Evolutionary conservation across 1,140 invertebrate genomes (phyloP), one percentile per base, ranked within the genome.

Genomic region (Phortica variegata): DNA sequence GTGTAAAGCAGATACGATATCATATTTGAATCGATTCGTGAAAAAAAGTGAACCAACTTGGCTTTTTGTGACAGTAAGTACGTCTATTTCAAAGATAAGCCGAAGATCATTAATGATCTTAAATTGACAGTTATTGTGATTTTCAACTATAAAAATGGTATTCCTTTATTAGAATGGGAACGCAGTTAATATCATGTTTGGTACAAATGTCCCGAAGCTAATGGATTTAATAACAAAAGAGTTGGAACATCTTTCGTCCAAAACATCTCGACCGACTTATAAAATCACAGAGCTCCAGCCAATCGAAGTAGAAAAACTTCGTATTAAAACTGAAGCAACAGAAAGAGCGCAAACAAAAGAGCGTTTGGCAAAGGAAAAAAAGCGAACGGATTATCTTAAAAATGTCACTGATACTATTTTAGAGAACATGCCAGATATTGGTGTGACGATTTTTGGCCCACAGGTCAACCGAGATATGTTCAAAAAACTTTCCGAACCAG

Each of bases 21-120:
- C 84, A 41, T 81, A 82, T 17, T 76, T 95, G 15, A 83, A 85
- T 60, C 82, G 90, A 43, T 95, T 95, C 73, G 79, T 88, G 56
- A 88, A 90, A 26, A 87, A 85, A 65, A 93, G 92, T 76, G 90
- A 95, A 75, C 93, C 93, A 1, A 88, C 85, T 15, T 95, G 91
- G 89, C 84, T 95, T 76, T 92, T 94, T 56, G 84, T 89, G 56
- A 84, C 85, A 34, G 91, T 93, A 84, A 85, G 80, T 76, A 32
- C 46, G 16, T 10, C n/a, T 16, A 34, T 43, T 13, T 20, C 16
- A n/a, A n/a, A n/a, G n/a, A n/a, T n/a, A n/a, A n/a, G n/a, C n/a
- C n/a, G n/a, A n/a, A n/a, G 26, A 6, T 29, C 6, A 7, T 29
- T 29, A 29, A 29, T 29, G 6, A 29, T 7, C 6, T 6, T 29